These are phyloP conservation scores for Myrmecophaga tridactyla DNA, from an alignment of 2,113 vertebrate species.

Conservation along the genomic window DNA sequence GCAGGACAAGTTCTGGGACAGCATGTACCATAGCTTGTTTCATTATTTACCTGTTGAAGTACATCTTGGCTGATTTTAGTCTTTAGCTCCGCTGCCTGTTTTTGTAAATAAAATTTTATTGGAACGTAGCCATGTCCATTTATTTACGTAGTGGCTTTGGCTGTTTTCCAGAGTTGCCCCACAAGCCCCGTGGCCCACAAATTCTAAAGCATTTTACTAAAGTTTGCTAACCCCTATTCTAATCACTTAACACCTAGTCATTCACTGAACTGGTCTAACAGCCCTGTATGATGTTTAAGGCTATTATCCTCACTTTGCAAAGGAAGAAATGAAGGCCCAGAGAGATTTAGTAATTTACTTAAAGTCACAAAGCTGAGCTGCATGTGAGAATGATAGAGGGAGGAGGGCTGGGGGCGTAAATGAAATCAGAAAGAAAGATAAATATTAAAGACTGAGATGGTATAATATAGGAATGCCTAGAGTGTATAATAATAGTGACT, in stretches of 20 bases:
- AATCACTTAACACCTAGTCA: background rate
- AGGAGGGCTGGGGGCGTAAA: too few species aligned
- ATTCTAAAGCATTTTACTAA: background rate
- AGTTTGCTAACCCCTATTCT: background rate
- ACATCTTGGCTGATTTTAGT: background rate
- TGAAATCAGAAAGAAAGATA: too few species aligned
- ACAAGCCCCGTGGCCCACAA: background rate
- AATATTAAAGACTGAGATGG: too few species aligned
- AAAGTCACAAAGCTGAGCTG: background rate
- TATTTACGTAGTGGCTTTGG: background rate
- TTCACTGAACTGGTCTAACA: background rate
- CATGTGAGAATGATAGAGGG: too few species aligned
- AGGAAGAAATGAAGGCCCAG: background rate
- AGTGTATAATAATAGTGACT: too few species aligned
- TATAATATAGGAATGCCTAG: too few species aligned
- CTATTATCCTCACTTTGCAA: background rate
- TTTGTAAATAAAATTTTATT: background rate
- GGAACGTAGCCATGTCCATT: background rate
- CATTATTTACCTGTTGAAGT: background rate
- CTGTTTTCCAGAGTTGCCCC: background rate
- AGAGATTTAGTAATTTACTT: background rate
- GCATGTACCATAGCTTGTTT: background rate
- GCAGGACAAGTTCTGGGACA: too few species aligned
- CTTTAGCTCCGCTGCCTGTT: background rate
- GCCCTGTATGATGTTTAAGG: background rate